Conservation (phyloP, 2,888 invertebrate genomes). For the Dynastes grantii region DNA sequence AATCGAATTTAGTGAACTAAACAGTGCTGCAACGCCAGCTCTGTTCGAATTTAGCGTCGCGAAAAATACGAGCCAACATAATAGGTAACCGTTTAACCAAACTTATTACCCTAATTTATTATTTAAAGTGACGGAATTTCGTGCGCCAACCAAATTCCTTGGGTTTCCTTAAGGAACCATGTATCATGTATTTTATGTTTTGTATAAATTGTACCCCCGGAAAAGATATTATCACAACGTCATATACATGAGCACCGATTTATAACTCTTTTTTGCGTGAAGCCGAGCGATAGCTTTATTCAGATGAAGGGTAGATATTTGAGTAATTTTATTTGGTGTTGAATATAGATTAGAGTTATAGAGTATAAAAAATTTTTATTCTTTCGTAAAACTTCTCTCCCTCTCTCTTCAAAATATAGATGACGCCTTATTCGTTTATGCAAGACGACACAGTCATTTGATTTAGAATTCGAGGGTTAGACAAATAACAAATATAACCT, state of each 20-base stretch:
- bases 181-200: slow-evolving; percentile 36
- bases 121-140: slow-evolving; percentile 25
- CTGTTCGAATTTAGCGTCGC: background rate
- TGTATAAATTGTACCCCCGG: slow-evolving; percentile 23
- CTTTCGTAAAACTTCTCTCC: too few relatives aligned
- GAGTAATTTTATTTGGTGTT: background rate
- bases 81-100: slow-evolving; percentile 30
- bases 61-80: slow-evolving; percentile 5
- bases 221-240: slow-evolving; percentile 8
- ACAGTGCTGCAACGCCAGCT: background rate
- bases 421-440: too few relatives aligned
- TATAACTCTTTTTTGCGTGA: slow-evolving; percentile 28
- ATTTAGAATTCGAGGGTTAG: too few relatives aligned
- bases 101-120: slow-evolving; percentile 43
- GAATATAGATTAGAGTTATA: background rate
- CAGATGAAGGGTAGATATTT: background rate
- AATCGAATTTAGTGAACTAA: background rate
- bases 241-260: slow-evolving; percentile 29
- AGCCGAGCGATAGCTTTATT: slow-evolving; percentile 14
- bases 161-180: slow-evolving; percentile 11
- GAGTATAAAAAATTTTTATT: too few relatives aligned
- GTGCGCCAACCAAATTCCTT: slow-evolving; percentile 10
- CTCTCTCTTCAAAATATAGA: too few relatives aligned
- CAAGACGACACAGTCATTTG: too few relatives aligned
- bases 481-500: too few relatives aligned